phyloP scores from a whole-genome alignment of 2,888 invertebrate genomes.

The Phytoseiulus persimilis region DNA sequence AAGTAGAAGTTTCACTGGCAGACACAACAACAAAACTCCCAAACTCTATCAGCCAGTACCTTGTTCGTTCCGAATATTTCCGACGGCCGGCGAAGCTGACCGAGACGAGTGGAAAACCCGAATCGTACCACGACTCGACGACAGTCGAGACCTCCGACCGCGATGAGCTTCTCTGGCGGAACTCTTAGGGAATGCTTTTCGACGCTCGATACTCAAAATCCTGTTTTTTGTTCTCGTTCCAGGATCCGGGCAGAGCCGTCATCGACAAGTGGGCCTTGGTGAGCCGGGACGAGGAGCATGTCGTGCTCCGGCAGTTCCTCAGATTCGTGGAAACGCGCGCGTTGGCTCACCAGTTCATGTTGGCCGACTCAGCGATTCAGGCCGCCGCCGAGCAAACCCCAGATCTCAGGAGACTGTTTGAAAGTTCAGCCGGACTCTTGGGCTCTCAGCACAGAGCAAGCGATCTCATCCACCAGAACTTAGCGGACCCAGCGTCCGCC shows the following conservation, averaged over 20 bases:
- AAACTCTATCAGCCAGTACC: neutral
- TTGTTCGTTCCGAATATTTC: neutral
- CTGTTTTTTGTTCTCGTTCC: constrained; percentile 50
- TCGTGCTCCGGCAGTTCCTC: constrained; percentile 83
- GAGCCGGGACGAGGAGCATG: constrained; percentile 76
- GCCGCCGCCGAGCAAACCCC: constrained; percentile 50
- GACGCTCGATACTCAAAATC: neutral
- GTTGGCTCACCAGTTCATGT: constrained; percentile 61
- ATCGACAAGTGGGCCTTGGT: constrained; percentile 82
- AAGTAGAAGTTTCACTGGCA: neutral
- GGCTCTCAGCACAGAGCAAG: constrained; percentile 37
- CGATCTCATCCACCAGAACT: constrained; percentile 45
- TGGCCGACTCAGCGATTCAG: constrained; percentile 45
- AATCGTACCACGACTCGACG: too few relatives aligned
- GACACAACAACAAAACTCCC: neutral
- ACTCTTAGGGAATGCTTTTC: too few relatives aligned
- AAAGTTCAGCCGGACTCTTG: constrained; percentile 49
- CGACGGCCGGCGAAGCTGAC: too few relatives aligned
- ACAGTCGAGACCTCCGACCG: too few relatives aligned
- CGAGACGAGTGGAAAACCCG: too few relatives aligned
- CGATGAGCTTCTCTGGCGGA: too few relatives aligned
- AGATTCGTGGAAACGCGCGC: constrained; percentile 80
- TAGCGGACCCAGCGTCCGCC: constrained; percentile 44
- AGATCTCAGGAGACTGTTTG: constrained; percentile 57
- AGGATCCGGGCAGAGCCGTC: constrained; percentile 72